Evolutionary conservation across 1,140 invertebrate species (phyloP), one percentile per base, ranked within the genome.

Genomic region (Ostrea edulis): DNA sequence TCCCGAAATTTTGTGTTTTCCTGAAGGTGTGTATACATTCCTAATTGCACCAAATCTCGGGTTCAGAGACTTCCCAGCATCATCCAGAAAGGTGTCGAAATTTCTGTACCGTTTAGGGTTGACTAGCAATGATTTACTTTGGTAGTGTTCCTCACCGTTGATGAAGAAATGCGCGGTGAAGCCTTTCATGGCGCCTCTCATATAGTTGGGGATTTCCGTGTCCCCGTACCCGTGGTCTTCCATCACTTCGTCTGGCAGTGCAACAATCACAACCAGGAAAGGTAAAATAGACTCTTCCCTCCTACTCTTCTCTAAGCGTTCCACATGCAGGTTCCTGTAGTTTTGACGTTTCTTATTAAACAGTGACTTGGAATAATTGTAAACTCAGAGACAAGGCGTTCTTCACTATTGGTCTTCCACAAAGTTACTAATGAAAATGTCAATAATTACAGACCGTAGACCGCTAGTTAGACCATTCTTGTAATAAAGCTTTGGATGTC

Each of bases 1-100:
- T n/a, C 58, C 44, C 52, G 83, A 55, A 12, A 88, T 44, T 14
- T 68, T 51, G 54, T 88, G 87, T 82, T 68, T n/a, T 25, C 87
- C 87, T 17, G 77, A 44, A 44, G 87, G 87, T 11, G 87, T 88
- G 55, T 85, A 82, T 52, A 88, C 55, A 11, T 83, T 88, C 51
- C 87, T 82, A 25, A 88, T 84, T 84, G 87, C 87, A 82, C 87
- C 87, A 62, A 54, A 88, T n/a, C 84, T 51, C 8, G 87, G 87
- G 35, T 86, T 88, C 22, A 88, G n/a, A n/a, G 82, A 68, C 51
- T 82, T 68, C 35, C 84, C 82, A 53, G 85, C 87, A 62, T 88
- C 71, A 62, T 88, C 87, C 58, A 88, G 25, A 86, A 88, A 88
- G 11, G 58, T 68, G 84, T 88, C 71, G 25, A 81, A 88, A 35